Conservation (phyloP, 2,113 vertebrate genomes). For the Pterocles orientalis region DNA sequence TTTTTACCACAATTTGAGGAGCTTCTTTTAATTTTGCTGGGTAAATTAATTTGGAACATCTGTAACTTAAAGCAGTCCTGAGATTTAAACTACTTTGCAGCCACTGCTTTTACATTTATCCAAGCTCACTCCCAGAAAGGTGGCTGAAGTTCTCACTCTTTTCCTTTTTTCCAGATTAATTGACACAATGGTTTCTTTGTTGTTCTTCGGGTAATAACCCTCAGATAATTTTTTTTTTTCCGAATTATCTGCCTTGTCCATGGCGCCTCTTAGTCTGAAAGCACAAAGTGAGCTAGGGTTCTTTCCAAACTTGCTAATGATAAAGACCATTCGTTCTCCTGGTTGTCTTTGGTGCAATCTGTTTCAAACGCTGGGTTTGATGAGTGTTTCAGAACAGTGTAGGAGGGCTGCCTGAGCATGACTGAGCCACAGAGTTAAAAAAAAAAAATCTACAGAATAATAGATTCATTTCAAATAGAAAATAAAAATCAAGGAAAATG, state of each 20-base stretch:
- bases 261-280: not conserved
- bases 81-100: not conserved
- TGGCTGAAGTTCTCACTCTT: not conserved
- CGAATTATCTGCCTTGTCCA: not conserved
- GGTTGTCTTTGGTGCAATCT: slow-evolving; percentile 49
- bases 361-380: slow-evolving; percentile 46
- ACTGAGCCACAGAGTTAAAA: slow-evolving; percentile 30
- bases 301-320: slow-evolving; percentile 36
- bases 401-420: slow-evolving; percentile 61
- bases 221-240: not conserved
- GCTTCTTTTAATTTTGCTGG: not conserved
- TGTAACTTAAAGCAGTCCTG: not conserved
- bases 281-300: not conserved
- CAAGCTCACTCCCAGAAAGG: not conserved
- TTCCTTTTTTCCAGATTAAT: not conserved
- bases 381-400: slow-evolving; percentile 66
- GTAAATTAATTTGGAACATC: not conserved
- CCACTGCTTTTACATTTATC: not conserved
- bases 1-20: not conserved
- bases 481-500: not conserved
- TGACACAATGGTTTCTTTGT: not conserved
- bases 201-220: not conserved
- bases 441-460: not conserved
- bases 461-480: slow-evolving; percentile 1
- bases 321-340: slow-evolving; percentile 24